Percentiles rank a stretch among this genome's conserved stretches.
Conservation (phyloP, 2,797 vertebrate species). For the Leontopithecus rosalia region DNA sequence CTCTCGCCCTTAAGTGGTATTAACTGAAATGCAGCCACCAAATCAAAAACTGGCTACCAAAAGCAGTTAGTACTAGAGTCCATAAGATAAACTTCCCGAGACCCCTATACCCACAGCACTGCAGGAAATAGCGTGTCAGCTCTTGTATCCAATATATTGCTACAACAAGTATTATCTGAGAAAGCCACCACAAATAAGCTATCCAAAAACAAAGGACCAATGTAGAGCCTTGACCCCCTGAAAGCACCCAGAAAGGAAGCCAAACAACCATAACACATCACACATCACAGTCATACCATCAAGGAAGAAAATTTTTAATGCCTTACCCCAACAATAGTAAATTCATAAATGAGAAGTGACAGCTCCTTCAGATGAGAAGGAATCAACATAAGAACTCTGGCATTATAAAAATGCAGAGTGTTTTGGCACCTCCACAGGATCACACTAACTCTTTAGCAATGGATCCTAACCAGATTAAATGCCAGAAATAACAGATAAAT, state of each 20-base stretch:
- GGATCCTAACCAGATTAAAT: no score
- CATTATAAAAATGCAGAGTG: no score
- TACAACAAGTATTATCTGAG: neutral
- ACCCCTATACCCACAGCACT: neutral
- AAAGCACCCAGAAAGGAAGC: neutral
- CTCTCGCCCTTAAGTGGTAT: neutral
- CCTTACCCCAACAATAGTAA: neutral
- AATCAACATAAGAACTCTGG: neutral
- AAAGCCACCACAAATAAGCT: neutral
- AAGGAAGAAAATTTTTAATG: neutral
- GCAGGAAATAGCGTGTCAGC: neutral
- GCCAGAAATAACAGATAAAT: no score
- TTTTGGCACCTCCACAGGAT: no score
- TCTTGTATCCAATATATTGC: neutral
- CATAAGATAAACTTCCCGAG: neutral
- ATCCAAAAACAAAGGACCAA: neutral
- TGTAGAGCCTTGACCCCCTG: neutral
- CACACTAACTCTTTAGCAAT: no score
- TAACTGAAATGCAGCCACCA: neutral
- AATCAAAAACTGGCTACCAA: neutral
- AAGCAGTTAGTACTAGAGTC: neutral
- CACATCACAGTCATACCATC: neutral
- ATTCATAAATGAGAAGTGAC: neutral
- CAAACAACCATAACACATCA: neutral
- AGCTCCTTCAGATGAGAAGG: neutral